These are phyloP conservation scores for Diogma glabrata DNA, from an alignment of 2,888 invertebrate genomes.

Conservation along the genomic window DNA sequence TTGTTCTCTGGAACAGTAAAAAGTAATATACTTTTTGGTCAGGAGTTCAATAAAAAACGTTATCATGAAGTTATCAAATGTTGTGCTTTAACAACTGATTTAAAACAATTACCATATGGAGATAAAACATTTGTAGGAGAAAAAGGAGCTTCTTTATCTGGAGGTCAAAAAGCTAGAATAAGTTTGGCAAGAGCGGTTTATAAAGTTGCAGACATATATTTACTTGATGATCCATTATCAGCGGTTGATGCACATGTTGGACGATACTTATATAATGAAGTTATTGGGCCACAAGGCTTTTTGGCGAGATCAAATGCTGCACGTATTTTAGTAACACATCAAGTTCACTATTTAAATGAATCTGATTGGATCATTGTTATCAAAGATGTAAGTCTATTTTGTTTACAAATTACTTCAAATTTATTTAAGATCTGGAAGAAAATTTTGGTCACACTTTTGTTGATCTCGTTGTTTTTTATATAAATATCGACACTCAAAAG, in stretches of 20 bases:
- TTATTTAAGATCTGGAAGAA: too few relatives aligned
- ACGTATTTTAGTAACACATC: conserved; percentile 65
- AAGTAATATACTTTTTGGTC: conserved; percentile 68
- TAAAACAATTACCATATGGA: conserved; percentile 30
- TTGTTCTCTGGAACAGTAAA: conserved; percentile 48
- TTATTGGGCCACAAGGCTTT: conserved; percentile 43
- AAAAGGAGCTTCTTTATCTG: conserved; percentile 43
- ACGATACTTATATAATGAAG: conserved; percentile 61
- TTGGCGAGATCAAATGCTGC: conserved; percentile 45
- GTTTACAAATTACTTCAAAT: too few relatives aligned
- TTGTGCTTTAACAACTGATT: conserved; percentile 32
- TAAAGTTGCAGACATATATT: conserved; percentile 57
- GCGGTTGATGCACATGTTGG: conserved; percentile 72
- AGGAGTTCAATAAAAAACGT: conserved; percentile 42
- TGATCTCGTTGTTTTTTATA: too few relatives aligned
- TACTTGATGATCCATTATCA: conserved; percentile 69
- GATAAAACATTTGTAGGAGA: conserved; percentile 57
- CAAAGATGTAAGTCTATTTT: too few relatives aligned
- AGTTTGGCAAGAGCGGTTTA: conserved; percentile 64
- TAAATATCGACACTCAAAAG: too few relatives aligned
- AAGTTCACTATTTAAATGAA: conserved; percentile 55
- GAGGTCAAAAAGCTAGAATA: conserved; percentile 25
- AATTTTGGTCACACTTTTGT: too few relatives aligned
- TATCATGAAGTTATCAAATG: conserved; percentile 41
- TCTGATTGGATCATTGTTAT: conserved; percentile 51